A percentile compares a stretch with the other conserved stretches of the same genome.
These are phyloP conservation scores for Scleropages formosus DNA, from an alignment of 2,797 vertebrate genomes.

Conservation along the genomic window DNA sequence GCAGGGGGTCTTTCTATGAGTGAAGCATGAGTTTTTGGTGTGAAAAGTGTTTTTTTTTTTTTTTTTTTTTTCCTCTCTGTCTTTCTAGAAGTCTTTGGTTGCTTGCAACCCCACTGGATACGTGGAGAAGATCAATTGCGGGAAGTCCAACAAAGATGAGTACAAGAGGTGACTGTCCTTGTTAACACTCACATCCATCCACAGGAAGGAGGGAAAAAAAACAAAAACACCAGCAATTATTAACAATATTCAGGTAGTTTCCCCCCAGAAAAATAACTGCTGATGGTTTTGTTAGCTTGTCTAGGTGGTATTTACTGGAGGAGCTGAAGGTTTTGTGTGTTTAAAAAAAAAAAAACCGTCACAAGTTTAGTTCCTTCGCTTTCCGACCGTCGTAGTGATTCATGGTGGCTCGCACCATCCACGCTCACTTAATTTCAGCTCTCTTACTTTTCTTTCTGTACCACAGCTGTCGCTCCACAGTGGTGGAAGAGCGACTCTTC, in stretches of 20 bases:
- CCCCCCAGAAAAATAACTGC: neutral
- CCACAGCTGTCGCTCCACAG: constrained; percentile 79
- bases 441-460: neutral
- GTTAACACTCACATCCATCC: neutral
- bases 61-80: too few species aligned
- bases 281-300: neutral
- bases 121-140: constrained; percentile 80
- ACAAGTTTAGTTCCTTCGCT: neutral
- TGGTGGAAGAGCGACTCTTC: constrained; percentile 81
- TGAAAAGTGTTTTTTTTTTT: too few species aligned
- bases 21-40: neutral
- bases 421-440: neutral
- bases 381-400: too few species aligned
- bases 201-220: too few species aligned
- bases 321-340: neutral
- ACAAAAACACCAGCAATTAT: too few species aligned
- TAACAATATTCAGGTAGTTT: too few species aligned
- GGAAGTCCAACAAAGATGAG: constrained; percentile 70
- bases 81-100: constrained; percentile 65
- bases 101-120: constrained; percentile 79
- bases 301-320: neutral
- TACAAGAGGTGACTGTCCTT: constrained; percentile 75
- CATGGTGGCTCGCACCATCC: too few species aligned
- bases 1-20: neutral
- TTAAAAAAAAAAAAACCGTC: neutral